These are phyloP conservation scores for Phrynosoma platyrhinos DNA, from an alignment of 2,113 vertebrate genomes.

Conservation along the genomic window DNA sequence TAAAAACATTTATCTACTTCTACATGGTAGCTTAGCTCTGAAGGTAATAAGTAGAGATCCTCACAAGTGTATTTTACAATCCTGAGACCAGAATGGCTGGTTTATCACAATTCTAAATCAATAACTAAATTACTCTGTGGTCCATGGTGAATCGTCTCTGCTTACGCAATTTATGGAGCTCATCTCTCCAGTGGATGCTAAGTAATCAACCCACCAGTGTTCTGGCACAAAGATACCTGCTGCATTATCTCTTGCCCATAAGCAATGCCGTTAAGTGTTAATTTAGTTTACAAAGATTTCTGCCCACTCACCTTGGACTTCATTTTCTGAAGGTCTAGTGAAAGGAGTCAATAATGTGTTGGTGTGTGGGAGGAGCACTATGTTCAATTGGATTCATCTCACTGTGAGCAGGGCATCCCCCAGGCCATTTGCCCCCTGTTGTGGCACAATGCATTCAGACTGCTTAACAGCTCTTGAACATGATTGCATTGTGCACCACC, in stretches of 20 bases:
- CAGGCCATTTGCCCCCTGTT: background rate
- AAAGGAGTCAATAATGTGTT: constrained; percentile 4
- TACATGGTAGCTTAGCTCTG: constrained; percentile 17
- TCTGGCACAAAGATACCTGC: constrained; percentile 19
- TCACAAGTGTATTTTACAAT: constrained; percentile 41
- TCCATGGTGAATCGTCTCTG: constrained; percentile 41
- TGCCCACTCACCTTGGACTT: constrained; percentile 31
- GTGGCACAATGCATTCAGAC: background rate
- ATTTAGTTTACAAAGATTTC: constrained; percentile 47
- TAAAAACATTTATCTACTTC: constrained; percentile 28
- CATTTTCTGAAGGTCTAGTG: constrained; percentile 37
- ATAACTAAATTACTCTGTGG: constrained; percentile 50
- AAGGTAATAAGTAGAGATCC: constrained; percentile 39
- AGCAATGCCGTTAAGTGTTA: constrained; percentile 24
- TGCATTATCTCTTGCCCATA: constrained; percentile 30
- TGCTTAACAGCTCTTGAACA: background rate
- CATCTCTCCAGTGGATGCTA: constrained; percentile 30
- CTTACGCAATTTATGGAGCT: constrained; percentile 32
- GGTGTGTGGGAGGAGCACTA: constrained; percentile 16
- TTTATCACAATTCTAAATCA: constrained; percentile 51
- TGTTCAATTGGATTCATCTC: constrained; percentile 16
- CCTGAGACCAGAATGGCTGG: background rate
- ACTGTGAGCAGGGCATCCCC: background rate
- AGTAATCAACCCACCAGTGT: constrained; percentile 35
- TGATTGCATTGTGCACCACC: background rate